Conservation (phyloP, 2,797 vertebrate genomes). For the Catostomus latipinnis region DNA sequence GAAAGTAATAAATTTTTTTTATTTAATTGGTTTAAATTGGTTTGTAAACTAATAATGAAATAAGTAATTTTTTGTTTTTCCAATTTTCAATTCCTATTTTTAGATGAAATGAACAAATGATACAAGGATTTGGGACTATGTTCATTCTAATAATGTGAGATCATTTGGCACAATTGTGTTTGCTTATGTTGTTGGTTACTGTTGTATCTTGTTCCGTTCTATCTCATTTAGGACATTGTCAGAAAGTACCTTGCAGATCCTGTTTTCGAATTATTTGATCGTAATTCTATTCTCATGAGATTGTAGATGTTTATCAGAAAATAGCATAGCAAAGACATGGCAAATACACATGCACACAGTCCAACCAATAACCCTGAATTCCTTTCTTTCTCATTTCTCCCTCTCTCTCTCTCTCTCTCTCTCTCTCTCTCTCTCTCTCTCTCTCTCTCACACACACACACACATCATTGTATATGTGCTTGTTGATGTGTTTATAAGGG, state of each 20-base stretch:
- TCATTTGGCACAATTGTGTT: neutral
- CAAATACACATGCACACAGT: slow-evolving; percentile 18
- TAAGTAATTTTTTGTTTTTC: too few species aligned
- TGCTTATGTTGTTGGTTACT: slow-evolving; percentile 6
- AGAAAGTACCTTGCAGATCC: neutral
- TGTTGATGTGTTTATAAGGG: slow-evolving; percentile 29
- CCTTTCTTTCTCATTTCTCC: neutral
- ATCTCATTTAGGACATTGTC: slow-evolving; percentile 18
- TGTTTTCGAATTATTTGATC: slow-evolving; percentile 9
- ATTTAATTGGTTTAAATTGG: too few species aligned
- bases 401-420: too few species aligned
- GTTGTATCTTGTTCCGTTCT: slow-evolving; percentile 39
- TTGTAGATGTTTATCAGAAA: slow-evolving; percentile 6
- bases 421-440: too few species aligned
- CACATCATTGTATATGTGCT: neutral
- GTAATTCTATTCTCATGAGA: slow-evolving; percentile 22
- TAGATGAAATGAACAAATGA: too few species aligned
- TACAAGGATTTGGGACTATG: neutral
- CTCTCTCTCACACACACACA: neutral
- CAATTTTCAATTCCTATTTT: too few species aligned
- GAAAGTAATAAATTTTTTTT: too few species aligned
- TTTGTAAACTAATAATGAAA: too few species aligned
- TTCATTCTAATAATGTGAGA: neutral
- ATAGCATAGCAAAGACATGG: slow-evolving; percentile 14
- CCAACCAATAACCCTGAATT: slow-evolving; percentile 10